phyloP scores from a whole-genome alignment of 2,113 vertebrate species.

The Apteryx owenii region DNA sequence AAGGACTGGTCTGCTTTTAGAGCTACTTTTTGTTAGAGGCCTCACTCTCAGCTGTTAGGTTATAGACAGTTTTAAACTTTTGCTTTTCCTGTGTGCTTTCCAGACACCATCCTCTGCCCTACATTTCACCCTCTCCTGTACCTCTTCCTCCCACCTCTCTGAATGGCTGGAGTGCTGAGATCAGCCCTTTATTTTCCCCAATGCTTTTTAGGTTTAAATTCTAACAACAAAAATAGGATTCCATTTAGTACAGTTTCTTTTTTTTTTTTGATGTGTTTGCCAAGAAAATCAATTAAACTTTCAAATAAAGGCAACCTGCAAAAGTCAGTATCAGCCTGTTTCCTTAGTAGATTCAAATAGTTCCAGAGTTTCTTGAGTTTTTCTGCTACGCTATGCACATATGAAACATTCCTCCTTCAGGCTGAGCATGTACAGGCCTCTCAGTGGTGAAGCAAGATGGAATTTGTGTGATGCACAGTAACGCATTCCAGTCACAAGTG shows the following conservation, averaged over 20 bases:
- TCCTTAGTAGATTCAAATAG: neutral
- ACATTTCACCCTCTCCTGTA: neutral
- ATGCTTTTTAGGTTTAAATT: neutral
- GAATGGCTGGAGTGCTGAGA: neutral
- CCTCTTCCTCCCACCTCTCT: neutral
- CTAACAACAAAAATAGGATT: neutral
- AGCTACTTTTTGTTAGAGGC: neutral
- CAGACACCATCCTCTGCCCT: neutral
- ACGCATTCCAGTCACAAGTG: neutral
- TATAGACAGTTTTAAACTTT: neutral
- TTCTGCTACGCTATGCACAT: slow-evolving; percentile 18
- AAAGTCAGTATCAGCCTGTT: neutral
- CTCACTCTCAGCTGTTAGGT: neutral
- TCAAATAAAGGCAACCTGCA: neutral
- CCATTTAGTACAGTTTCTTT: neutral
- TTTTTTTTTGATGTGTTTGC: neutral
- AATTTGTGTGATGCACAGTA: neutral
- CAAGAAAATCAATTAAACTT: neutral
- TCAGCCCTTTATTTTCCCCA: neutral
- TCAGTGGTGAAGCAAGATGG: neutral
- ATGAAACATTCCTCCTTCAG: slow-evolving; percentile 13
- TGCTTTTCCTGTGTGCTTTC: neutral
- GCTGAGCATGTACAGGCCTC: slow-evolving; percentile 24
- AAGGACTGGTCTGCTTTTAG: neutral
- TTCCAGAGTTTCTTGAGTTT: neutral